phyloP scores from a whole-genome alignment of 2,797 vertebrate genomes.

The Varecia variegata region DNA sequence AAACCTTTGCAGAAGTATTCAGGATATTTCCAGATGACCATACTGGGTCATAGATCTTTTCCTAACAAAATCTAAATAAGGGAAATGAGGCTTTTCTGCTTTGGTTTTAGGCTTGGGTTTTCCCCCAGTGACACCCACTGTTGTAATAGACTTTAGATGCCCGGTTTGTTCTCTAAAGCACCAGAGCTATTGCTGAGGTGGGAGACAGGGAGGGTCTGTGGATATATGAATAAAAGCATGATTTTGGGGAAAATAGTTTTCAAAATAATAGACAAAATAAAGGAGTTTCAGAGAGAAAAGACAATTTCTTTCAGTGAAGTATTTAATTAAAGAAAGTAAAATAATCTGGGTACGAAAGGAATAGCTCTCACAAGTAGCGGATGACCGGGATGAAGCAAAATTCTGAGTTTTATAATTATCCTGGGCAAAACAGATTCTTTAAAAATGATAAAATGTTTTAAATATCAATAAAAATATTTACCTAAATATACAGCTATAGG shows the following conservation, averaged over 20 bases:
- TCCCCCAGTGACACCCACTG: not conserved
- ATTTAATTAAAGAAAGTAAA: not conserved
- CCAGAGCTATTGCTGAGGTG: rapidly evolving
- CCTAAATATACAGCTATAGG: not conserved
- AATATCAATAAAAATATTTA: not conserved
- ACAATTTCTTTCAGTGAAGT: not conserved
- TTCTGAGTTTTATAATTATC: not conserved
- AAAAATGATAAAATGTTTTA: not conserved
- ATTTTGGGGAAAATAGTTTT: not conserved
- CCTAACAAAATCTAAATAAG: not conserved
- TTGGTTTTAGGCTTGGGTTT: not conserved
- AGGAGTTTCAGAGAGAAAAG: not conserved
- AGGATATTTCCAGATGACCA: not conserved
- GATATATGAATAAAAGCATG: not conserved
- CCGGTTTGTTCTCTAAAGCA: not conserved
- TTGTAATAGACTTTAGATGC: not conserved
- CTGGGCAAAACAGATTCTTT: not conserved
- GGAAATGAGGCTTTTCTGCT: not conserved
- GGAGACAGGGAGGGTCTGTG: rapidly evolving
- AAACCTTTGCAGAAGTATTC: not conserved
- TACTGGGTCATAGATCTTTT: not conserved
- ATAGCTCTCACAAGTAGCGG: not conserved
- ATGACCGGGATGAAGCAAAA: not conserved
- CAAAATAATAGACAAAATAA: not conserved
- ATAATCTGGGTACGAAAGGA: not conserved